phyloP scores from a whole-genome alignment of 2,113 vertebrate genomes.

The Ornithorhynchus anatinus region DNA sequence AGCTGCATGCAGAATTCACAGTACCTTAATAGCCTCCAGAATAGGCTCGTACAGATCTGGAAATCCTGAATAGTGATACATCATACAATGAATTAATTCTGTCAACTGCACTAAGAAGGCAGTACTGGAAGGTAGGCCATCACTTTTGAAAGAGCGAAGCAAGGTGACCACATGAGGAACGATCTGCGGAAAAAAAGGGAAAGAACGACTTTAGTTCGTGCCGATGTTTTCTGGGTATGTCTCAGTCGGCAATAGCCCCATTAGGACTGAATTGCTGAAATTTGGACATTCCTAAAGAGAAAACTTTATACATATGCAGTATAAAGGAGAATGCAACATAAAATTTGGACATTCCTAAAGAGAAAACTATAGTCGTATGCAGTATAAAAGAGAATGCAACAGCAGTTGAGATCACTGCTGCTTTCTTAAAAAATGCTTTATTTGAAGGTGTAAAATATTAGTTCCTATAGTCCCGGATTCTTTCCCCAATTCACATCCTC shows the following conservation, averaged over 20 bases:
- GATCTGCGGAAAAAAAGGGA: constrained; percentile 72
- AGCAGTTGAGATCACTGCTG: neutral
- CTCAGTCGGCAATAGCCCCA: neutral
- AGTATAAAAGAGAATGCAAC: constrained; percentile 3
- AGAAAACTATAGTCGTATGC: no score
- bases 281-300: no score
- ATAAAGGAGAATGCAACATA: no score
- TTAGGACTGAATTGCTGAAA: neutral
- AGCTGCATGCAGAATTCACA: no score
- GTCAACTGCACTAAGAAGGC: constrained; percentile 88
- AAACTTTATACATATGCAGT: no score
- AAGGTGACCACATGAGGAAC: constrained; percentile 88
- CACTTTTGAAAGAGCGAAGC: constrained; percentile 84
- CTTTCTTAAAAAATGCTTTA: neutral
- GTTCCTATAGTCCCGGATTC: neutral
- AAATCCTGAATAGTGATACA: constrained; percentile 98
- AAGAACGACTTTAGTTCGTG: neutral
- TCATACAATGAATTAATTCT: constrained; percentile 96
- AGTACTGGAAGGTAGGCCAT: constrained; percentile 87
- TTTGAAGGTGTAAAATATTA: neutral
- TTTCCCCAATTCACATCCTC: neutral
- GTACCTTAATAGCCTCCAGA: constrained; percentile 93
- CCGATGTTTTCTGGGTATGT: neutral
- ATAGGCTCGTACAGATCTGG: constrained; percentile 97
- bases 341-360: no score